A percentile compares a stretch with the other conserved stretches of the same genome.
phyloP scores from a whole-genome alignment of 2,888 invertebrate species.

The Ennomos fuscantarius region DNA sequence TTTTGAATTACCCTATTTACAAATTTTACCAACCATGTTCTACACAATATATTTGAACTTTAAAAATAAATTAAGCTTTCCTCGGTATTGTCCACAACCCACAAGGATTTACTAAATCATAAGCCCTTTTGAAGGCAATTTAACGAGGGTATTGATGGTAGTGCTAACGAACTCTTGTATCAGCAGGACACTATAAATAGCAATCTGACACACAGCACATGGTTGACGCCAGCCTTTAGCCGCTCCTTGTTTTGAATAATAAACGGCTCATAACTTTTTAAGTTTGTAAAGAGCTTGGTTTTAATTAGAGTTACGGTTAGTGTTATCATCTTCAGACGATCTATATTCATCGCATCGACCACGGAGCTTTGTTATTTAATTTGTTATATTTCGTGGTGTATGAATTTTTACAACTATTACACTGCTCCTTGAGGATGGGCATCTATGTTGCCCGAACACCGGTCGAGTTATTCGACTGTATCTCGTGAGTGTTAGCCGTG shows the following conservation, averaged over 20 bases:
- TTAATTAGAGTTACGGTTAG: background rate
- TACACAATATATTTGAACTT: no score
- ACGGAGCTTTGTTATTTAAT: no score
- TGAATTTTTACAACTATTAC: no score
- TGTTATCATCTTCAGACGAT: constrained; percentile 3
- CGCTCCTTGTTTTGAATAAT: constrained; percentile 52
- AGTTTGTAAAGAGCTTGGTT: constrained; percentile 6
- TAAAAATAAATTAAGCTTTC: no score
- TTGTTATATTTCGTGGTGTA: no score
- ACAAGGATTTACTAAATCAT: constrained; percentile 1
- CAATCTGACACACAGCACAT: constrained; percentile 69
- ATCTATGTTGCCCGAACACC: no score
- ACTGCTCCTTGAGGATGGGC: no score
- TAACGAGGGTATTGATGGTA: constrained; percentile 42
- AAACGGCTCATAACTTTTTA: constrained; percentile 35
- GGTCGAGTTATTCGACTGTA: no score
- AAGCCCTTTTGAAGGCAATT: constrained; percentile 27
- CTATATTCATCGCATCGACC: background rate
- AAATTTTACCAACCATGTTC: no score
- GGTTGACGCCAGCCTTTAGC: constrained; percentile 63
- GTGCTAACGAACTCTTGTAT: constrained; percentile 73
- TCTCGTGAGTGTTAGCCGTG: no score
- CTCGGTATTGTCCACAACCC: background rate
- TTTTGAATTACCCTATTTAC: no score
- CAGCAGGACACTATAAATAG: constrained; percentile 68